Base-by-base conservation (phyloP, 1,140 invertebrate genomes). In the Scaptomyza montana region DNA sequence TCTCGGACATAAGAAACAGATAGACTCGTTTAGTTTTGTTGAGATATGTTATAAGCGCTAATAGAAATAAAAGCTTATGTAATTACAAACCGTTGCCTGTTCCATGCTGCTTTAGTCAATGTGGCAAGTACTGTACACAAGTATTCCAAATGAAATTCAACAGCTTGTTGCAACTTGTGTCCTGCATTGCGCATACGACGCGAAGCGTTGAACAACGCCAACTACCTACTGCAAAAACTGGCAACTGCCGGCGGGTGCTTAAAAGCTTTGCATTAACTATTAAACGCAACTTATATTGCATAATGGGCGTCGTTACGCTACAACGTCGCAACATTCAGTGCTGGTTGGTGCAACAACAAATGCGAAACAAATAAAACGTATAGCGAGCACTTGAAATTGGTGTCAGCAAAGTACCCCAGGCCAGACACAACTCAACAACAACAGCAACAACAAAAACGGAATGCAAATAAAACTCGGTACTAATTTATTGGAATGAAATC, bases 211-310 rank as follows among this genome's bases (percentile, higher is more conserved):
- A 6, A 5, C n/a, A 19, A 30, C 41, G 30, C 21, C 21, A 25
- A 25, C 21, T 13, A 5, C 12, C 46, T 39, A 51, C 19, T 28
- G 47, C 28, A 9, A 47, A 43, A 10, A 46, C 47, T 64, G 53
- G n/a, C 57, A 62, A 78, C 80, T 74, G 67, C 70, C 68, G 68
- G 63, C 71, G 77, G 80, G 69, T 86, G 69, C 80, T 85, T 85
- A 85, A 85, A 85, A 86, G 81, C 81, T 85, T 85, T 85, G 77
- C 81, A 85, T 85, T 85, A 85, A 85, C 77, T 85, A 85, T 86
- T 85, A 86, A 85, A 86, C 80, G 81, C 74, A 85, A 86, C 77
- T 85, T 86, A 76, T 86, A 85, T 86, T 79, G 81, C 78, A 80
- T 86, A 86, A 85, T 73, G 74, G 65, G 62, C 57, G 68, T 77